A percentile compares a stretch with the other conserved stretches of the same genome.
Conservation (phyloP, 2,888 invertebrate genomes). For the Hydrotaea cyrtoneurina region DNA sequence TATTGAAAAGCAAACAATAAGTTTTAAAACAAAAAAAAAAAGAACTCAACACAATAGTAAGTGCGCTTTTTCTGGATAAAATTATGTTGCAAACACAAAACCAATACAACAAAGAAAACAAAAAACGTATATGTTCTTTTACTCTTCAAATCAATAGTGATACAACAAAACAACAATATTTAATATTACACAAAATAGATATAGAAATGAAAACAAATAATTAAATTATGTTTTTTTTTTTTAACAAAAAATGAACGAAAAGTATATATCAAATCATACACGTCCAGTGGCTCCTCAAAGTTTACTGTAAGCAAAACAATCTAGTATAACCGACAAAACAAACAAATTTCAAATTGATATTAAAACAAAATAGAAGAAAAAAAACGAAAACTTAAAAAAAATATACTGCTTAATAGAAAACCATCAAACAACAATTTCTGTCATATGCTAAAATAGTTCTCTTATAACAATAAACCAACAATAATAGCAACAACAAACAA, state of each 20-base stretch:
- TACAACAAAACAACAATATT: constrained; percentile 47
- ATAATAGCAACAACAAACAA: neutral
- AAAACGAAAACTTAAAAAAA: constrained; percentile 1
- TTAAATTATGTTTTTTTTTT: constrained; percentile 65
- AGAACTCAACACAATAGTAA: constrained; percentile 58
- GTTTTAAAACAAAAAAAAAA: constrained; percentile 57
- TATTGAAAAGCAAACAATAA: constrained; percentile 10
- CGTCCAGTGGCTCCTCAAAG: constrained; percentile 79
- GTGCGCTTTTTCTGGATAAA: constrained; percentile 52
- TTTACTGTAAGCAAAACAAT: constrained; percentile 62
- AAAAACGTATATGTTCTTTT: constrained; percentile 8
- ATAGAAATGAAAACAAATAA: constrained; percentile 43
- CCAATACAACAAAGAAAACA: neutral
- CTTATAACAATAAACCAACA: constrained; percentile 58
- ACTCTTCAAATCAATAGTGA: constrained; percentile 20
- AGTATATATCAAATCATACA: constrained; percentile 69
- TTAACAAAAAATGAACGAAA: constrained; percentile 38
- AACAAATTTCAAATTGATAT: constrained; percentile 4
- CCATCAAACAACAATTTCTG: neutral
- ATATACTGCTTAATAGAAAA: neutral
- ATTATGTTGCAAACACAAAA: constrained; percentile 47
- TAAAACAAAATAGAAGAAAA: constrained; percentile 6
- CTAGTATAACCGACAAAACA: neutral
- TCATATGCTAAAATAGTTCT: constrained; percentile 72
- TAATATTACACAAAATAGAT: constrained; percentile 17